A percentile compares a stretch with the other conserved stretches of the same genome.
These are phyloP conservation scores for human DNA, from an alignment of 2,113 vertebrate genomes.

Conservation along the genomic window GRCh38 chr6:11350501-11351000, in stretches of 20 bases:
- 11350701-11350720: background rate
- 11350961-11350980: background rate
- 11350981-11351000: background rate
- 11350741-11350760: background rate
- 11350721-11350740: background rate
- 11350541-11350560: conserved; percentile 45
- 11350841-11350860: background rate
- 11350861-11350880: background rate
- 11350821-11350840: fast-evolving
- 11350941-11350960: background rate
- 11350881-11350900: background rate
- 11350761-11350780: background rate
- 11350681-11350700: background rate
- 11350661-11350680: background rate
- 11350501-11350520: background rate
- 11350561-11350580: background rate
- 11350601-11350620: background rate
- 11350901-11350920: background rate
- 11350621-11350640: background rate
- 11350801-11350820: background rate
- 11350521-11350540: background rate
- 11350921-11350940: background rate
- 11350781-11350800: too few species aligned
- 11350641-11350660: too few species aligned
- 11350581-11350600: background rate